phyloP scores from a whole-genome alignment of 2,888 invertebrate species.

The Cylindroiulus punctatus region DNA sequence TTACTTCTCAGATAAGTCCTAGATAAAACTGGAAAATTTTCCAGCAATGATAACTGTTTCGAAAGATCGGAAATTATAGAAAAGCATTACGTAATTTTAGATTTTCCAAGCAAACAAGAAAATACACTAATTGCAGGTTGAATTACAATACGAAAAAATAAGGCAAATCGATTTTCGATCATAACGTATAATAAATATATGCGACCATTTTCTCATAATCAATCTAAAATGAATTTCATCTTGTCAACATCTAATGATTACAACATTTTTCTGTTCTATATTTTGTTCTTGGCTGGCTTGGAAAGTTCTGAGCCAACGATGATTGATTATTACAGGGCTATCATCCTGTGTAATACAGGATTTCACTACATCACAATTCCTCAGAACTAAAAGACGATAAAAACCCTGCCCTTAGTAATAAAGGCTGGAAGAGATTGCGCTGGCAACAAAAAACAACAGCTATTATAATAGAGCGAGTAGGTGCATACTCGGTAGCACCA shows the following conservation, averaged over 20 bases:
- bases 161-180: constrained; percentile 6
- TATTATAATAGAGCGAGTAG: neutral
- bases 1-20: no score
- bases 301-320: neutral
- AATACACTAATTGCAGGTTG: neutral
- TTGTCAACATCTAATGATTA: constrained; percentile 10
- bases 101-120: neutral
- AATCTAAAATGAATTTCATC: constrained; percentile 38
- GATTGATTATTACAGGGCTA: neutral
- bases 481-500: neutral
- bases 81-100: no score
- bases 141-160: neutral
- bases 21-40: no score
- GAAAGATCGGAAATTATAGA: no score
- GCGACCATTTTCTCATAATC: neutral
- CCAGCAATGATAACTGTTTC: no score
- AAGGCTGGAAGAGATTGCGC: neutral
- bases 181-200: neutral
- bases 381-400: constrained; percentile 1
- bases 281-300: neutral
- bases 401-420: constrained; percentile 14
- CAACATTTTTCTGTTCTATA: neutral
- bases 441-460: neutral
- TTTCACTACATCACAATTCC: constrained; percentile 12
- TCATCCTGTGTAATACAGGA: constrained; percentile 34